Percentiles rank a stretch among this genome's conserved stretches.
Evolutionary conservation across 2,888 invertebrate genomes (phyloP).

Genomic region (Cyaniris semiargus): DNA sequence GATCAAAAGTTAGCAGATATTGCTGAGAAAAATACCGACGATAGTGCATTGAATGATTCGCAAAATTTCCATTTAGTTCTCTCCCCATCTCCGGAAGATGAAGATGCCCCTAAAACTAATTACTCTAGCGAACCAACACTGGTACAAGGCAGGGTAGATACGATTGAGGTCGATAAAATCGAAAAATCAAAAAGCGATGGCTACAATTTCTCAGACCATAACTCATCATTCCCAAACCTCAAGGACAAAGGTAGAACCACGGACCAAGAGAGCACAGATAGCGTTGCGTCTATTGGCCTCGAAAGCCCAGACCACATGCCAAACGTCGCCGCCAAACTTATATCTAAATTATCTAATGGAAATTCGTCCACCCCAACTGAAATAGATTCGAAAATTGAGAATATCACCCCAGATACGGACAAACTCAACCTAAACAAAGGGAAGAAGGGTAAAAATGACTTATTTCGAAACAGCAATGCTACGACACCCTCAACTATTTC

Average conservation of each 20-base stretch:
- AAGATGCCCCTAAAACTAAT: constrained; percentile 41
- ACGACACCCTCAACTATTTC: constrained; percentile 76
- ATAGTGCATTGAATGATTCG: constrained; percentile 57
- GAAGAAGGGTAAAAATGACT: constrained; percentile 63
- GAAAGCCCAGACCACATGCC: constrained; percentile 67
- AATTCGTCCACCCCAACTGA: constrained; percentile 73
- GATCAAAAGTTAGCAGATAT: constrained; percentile 58
- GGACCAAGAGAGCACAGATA: constrained; percentile 72
- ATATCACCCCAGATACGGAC: constrained; percentile 66
- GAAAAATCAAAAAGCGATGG: constrained; percentile 61
- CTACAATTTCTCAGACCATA: constrained; percentile 57
- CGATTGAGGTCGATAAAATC: constrained; percentile 53
- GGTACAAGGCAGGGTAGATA: constrained; percentile 56
- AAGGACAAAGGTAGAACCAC: constrained; percentile 57
- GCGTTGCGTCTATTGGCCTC: constrained; percentile 58
- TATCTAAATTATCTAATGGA: constrained; percentile 73
- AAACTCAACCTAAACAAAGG: constrained; percentile 57
- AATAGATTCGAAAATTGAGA: constrained; percentile 49
- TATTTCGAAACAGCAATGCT: constrained; percentile 64
- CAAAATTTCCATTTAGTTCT: constrained; percentile 67
- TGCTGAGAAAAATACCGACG: constrained; percentile 57
- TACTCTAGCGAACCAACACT: constrained; percentile 60
- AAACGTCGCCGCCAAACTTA: constrained; percentile 65
- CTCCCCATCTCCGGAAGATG: constrained; percentile 58
- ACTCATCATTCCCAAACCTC: constrained; percentile 50